Conservation (phyloP, 2,797 vertebrate genomes). For the Hoplostethus mediterraneus region DNA sequence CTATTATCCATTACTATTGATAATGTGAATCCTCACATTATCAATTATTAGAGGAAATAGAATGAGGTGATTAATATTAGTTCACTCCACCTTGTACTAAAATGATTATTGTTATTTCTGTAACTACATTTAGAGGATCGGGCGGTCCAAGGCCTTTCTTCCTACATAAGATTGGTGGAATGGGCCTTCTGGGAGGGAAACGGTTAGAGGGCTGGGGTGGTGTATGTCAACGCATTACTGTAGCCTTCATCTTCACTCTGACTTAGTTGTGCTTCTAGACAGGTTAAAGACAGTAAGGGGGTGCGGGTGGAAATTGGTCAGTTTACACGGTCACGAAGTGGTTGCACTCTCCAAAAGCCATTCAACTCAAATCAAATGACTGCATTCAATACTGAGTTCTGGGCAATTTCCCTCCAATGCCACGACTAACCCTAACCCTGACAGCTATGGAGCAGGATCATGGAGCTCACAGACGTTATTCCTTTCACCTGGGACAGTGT, state of each 20-base stretch:
- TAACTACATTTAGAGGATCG: background rate
- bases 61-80: background rate
- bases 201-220: background rate
- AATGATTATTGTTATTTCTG: background rate
- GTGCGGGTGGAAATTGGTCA: too few relatives aligned
- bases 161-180: background rate
- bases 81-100: background rate
- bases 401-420: too few relatives aligned
- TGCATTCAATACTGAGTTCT: too few relatives aligned
- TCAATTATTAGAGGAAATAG: background rate
- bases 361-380: too few relatives aligned
- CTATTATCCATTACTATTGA: background rate
- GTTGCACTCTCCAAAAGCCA: too few relatives aligned
- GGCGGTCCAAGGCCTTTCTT: background rate
- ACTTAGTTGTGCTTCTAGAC: background rate
- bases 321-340: too few relatives aligned
- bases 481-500: background rate
- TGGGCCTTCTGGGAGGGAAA: background rate
- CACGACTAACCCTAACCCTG: too few relatives aligned
- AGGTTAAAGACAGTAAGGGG: background rate
- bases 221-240: too few relatives aligned
- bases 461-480: too few relatives aligned
- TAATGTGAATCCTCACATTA: background rate
- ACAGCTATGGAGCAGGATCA: too few relatives aligned
- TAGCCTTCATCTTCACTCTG: too few relatives aligned